Evolutionary conservation across 2,113 vertebrate species (phyloP).

Genomic region (Conger conger): DNA sequence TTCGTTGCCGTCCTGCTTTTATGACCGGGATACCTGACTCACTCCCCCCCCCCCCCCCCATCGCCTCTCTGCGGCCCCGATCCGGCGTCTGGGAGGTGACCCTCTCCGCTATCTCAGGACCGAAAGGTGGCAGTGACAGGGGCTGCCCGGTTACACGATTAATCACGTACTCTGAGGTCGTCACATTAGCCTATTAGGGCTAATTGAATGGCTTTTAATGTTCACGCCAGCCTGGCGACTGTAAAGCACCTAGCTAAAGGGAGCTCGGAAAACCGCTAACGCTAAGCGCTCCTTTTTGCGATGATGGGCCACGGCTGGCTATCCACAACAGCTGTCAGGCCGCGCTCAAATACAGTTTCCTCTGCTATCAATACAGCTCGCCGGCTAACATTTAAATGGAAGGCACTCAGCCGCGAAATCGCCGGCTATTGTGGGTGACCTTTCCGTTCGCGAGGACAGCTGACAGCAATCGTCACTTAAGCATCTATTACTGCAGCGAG

Average conservation of each 20-base stretch:
- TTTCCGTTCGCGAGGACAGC: background rate
- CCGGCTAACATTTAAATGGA: background rate
- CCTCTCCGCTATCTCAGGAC: background rate
- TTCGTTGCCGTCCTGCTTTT: constrained; percentile 54
- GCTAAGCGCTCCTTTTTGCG: background rate
- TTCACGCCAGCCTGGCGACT: background rate
- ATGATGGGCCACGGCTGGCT: background rate
- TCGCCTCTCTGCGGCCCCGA: background rate
- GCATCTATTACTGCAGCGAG: background rate
- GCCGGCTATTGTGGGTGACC: background rate
- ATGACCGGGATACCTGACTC: constrained; percentile 30
- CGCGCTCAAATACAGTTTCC: background rate
- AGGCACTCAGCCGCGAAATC: background rate
- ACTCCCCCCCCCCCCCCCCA: constrained; percentile 16
- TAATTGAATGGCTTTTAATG: background rate
- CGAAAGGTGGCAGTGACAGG: background rate
- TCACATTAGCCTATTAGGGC: background rate
- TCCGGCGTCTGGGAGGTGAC: background rate
- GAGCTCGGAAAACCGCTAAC: background rate
- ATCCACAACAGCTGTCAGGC: background rate
- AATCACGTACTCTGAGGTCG: background rate
- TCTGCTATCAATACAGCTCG: background rate
- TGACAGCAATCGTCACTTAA: background rate
- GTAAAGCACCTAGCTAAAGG: background rate
- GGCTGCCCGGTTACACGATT: background rate